phyloP scores from a whole-genome alignment of 1,140 invertebrate species.

The Orchestia grillus region DNA sequence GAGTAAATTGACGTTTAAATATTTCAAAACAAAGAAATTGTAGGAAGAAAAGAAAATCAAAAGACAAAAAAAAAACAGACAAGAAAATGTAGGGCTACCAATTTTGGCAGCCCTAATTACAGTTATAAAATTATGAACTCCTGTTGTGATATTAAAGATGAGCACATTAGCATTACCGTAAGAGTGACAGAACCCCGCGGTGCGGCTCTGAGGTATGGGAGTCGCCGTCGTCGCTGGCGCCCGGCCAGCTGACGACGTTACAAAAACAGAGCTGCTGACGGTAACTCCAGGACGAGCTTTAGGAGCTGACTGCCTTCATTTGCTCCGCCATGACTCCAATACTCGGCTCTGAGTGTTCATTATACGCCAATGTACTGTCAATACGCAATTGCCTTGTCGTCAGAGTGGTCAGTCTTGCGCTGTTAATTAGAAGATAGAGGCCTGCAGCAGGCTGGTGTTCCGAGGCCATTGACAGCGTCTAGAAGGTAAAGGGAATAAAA shows the following conservation, averaged over 20 bases:
- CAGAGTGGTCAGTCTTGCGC: not conserved
- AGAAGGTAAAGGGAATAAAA: not conserved
- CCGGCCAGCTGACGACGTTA: not conserved
- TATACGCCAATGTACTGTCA: constrained; percentile 21
- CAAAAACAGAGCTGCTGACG: not conserved
- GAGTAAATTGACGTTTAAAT: too few species aligned
- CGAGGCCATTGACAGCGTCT: not conserved
- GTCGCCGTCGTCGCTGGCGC: not conserved
- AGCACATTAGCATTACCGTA: too few species aligned
- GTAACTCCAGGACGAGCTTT: not conserved
- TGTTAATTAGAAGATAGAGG: not conserved
- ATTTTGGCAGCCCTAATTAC: too few species aligned
- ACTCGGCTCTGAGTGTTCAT: not conserved
- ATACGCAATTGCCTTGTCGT: constrained; percentile 27
- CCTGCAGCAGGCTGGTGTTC: not conserved
- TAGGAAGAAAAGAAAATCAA: too few species aligned
- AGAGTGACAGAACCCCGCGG: too few species aligned
- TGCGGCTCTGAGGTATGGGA: not conserved
- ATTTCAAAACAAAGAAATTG: too few species aligned
- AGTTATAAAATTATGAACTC: too few species aligned
- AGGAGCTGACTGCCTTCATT: not conserved
- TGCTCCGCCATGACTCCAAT: not conserved
- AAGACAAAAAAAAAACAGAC: too few species aligned
- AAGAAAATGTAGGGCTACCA: too few species aligned
- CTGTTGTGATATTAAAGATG: too few species aligned